phyloP scores from a whole-genome alignment of 2,888 invertebrate species.

The Athalia cordata region DNA sequence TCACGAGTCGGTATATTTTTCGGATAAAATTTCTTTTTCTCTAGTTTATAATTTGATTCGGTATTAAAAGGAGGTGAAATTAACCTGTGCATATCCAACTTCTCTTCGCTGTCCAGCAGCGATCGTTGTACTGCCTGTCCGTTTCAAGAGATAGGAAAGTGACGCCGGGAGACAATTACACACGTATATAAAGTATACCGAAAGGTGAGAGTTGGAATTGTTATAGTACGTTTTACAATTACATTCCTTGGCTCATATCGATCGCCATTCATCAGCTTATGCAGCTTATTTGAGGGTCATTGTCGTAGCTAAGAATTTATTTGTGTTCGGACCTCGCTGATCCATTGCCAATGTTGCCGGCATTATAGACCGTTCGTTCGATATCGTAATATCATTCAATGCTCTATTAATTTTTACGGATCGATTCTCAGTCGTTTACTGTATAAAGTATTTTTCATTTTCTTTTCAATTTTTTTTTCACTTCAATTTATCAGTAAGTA shows the following conservation, averaged over 20 bases:
- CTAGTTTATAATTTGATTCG: neutral
- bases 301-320: neutral
- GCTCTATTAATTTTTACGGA: neutral
- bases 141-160: neutral
- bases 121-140: neutral
- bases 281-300: slow-evolving; percentile 4
- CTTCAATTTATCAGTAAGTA: too few relatives aligned
- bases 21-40: too few relatives aligned
- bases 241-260: too few relatives aligned
- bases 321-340: neutral
- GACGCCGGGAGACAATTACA: neutral
- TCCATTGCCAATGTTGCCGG: slow-evolving; percentile 34
- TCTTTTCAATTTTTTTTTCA: too few relatives aligned
- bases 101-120: neutral
- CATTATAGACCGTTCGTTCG: neutral
- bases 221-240: neutral
- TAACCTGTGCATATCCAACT: neutral
- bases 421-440: too few relatives aligned
- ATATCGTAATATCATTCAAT: neutral
- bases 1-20: neutral
- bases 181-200: neutral
- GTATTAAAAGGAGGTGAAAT: slow-evolving; percentile 29
- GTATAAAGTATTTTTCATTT: too few relatives aligned
- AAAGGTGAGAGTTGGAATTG: slow-evolving; percentile 18
- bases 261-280: neutral